Conservation (phyloP, 2,113 vertebrate genomes). For the Cariama cristata region DNA sequence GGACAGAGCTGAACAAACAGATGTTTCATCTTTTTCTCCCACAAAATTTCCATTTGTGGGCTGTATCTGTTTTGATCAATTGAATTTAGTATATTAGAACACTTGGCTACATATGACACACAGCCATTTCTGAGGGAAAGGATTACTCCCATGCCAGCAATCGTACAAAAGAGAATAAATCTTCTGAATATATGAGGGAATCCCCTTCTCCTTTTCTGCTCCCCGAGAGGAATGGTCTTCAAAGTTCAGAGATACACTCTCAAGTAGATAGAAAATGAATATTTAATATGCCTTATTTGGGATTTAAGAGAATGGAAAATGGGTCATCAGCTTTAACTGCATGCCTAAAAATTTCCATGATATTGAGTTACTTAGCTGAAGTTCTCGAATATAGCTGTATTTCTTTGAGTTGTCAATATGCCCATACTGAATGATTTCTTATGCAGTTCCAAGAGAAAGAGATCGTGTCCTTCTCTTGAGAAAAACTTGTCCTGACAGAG, state of each 20-base stretch:
- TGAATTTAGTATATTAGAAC: background rate
- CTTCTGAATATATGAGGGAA: background rate
- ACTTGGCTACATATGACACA: background rate
- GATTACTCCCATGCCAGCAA: background rate
- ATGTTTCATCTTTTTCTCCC: background rate
- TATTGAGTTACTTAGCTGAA: background rate
- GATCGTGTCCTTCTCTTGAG: background rate
- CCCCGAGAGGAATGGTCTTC: background rate
- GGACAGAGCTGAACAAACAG: background rate
- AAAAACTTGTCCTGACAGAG: slow-evolving; percentile 57
- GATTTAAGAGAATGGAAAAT: slow-evolving; percentile 23
- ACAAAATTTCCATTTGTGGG: background rate
- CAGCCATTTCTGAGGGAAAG: background rate
- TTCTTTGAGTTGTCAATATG: slow-evolving; percentile 1
- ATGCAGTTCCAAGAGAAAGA: background rate
- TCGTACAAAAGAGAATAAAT: background rate
- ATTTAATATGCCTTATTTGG: background rate
- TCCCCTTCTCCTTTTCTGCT: background rate
- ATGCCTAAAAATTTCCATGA: background rate
- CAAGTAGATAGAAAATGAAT: background rate
- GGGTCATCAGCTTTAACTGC: background rate
- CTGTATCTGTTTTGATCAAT: background rate
- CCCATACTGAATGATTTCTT: background rate
- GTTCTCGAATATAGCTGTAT: background rate
- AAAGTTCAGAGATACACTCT: background rate